Evolutionary conservation across 2,113 vertebrate species (phyloP).

Genomic region (Equus quagga): DNA sequence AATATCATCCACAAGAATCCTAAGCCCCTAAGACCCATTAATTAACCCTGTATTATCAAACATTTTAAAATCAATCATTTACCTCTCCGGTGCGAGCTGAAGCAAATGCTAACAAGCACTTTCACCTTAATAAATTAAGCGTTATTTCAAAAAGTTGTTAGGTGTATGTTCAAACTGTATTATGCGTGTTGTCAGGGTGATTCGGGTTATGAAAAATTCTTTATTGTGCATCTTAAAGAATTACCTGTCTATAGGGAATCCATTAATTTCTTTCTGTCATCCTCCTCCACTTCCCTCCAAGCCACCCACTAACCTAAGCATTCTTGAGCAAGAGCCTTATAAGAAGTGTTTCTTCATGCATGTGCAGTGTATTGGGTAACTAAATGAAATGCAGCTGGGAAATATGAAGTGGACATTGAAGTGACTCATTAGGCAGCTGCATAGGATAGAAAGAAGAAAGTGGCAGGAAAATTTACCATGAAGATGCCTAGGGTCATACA

Average conservation of each 20-base stretch:
- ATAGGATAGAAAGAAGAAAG: not conserved
- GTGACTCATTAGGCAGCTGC: constrained; percentile 23
- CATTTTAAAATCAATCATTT: constrained; percentile 9
- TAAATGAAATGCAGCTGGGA: constrained; percentile 47
- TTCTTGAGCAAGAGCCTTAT: not conserved
- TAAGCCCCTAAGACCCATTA: constrained; percentile 72
- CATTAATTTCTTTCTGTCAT: constrained; percentile 55
- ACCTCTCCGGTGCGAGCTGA: not conserved
- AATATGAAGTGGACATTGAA: not conserved
- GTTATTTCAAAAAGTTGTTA: constrained; percentile 37
- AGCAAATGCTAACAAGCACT: constrained; percentile 37
- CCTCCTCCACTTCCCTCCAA: not conserved
- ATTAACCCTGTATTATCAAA: constrained; percentile 56
- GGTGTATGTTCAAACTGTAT: not conserved
- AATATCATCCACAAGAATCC: constrained; percentile 55
- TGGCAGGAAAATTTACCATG: not conserved
- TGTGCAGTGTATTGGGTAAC: not conserved
- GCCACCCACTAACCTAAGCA: constrained; percentile 63
- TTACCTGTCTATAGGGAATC: constrained; percentile 1
- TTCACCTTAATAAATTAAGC: constrained; percentile 55
- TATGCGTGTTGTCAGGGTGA: not conserved
- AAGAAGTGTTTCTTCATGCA: constrained; percentile 31
- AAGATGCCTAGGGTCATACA: not conserved
- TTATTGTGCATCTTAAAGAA: not conserved
- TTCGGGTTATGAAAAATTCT: not conserved